phyloP scores from a whole-genome alignment of 2,888 invertebrate genomes.

The Ramazzottius varieornatus region DNA sequence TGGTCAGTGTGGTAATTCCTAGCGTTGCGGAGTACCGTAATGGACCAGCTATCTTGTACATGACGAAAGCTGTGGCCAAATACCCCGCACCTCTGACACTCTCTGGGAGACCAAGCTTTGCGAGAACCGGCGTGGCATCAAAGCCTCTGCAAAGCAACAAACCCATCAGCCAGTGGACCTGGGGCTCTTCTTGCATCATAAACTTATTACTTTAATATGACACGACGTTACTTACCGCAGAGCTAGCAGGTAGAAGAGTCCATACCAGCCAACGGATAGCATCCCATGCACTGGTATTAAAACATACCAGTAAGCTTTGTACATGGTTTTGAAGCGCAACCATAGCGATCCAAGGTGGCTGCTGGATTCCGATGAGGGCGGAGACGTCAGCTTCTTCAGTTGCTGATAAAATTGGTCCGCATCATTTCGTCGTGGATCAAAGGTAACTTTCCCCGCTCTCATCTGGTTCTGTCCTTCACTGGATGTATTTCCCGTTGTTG shows the following conservation, averaged over 20 bases:
- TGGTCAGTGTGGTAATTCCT: conserved; percentile 62
- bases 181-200: neutral
- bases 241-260: neutral
- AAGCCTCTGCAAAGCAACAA: conserved; percentile 42
- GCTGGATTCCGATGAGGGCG: no score
- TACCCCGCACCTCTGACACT: conserved; percentile 55
- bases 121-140: conserved; percentile 51
- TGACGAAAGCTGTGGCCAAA: conserved; percentile 58
- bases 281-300: neutral
- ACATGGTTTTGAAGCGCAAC: neutral
- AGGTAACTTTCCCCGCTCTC: no score
- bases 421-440: no score
- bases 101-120: conserved; percentile 50
- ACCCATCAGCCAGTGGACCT: conserved; percentile 4
- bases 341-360: no score
- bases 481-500: no score
- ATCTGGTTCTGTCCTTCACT: no score
- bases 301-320: neutral
- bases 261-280: neutral
- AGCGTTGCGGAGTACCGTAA: conserved; percentile 62
- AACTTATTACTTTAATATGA: neutral
- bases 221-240: conserved; percentile 7
- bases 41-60: conserved; percentile 78
- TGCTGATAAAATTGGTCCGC: no score
- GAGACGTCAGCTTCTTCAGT: no score